Base-by-base conservation (phyloP, 2,888 invertebrate genomes). In the Xylota segnis region DNA sequence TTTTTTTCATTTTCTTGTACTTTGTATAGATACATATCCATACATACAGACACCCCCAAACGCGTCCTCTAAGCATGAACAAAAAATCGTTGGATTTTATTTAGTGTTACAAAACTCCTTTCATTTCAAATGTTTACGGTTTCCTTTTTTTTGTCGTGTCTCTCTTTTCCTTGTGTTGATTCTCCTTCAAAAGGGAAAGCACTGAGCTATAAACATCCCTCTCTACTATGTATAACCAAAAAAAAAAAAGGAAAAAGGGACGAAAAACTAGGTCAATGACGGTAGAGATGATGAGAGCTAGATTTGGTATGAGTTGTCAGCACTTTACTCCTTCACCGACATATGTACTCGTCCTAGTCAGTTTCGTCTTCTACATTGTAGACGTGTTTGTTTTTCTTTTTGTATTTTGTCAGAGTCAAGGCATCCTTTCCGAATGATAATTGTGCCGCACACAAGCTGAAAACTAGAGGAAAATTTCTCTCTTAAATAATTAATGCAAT, bases 31-130 rank as follows among this genome's bases (percentile, higher is more conserved):
- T n/a, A n/a, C n/a, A n/a, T n/a, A n/a, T n/a, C n/a, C n/a, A n/a
- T n/a, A n/a, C n/a, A n/a, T n/a, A n/a, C n/a, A 7, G 16, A 32
- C 29, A 63, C 16, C 9, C 43, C 5, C 12, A 16, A 40, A 45
- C 16, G 14, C 37, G 16, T 52, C 52, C 52, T 37, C 40, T 52
- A 61, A n/a, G 34, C 52, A 37, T 23, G 14, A 52, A 61, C 23
- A 14, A 68, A 61, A 43, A 34, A 29, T 40, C n/a, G 37, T 66
- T 66, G 14, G 58, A 50, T 61, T 77, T 77, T 77, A 77, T 70
- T 70, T 77, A 70, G 77, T 70, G 70, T 63, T 71, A 63, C 56
- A 34, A 47, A 56, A 63, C 56, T 71, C 47, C 40, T 78, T 56
- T 63, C 61, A 77, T 77, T 61, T 45, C 52, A 61, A 77, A 77